Evolutionary conservation across 2,113 vertebrate genomes (phyloP).

Genomic region (Strix aluco): DNA sequence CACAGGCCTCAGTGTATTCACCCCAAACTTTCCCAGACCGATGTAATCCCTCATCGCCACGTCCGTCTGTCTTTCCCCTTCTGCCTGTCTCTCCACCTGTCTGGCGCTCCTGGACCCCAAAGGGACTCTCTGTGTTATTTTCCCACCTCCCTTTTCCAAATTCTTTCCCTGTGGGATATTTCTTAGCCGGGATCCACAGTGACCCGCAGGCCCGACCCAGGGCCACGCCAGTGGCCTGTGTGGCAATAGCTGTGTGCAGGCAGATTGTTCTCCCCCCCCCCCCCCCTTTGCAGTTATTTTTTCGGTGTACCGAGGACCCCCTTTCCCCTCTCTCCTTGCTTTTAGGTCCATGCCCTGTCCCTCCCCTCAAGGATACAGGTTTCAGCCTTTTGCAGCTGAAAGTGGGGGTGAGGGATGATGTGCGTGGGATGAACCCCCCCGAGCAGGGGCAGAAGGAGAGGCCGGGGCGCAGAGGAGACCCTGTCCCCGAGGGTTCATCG

Average conservation of each 20-base stretch:
- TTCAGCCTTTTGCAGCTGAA: background rate
- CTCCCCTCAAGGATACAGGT: background rate
- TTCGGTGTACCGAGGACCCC: accelerated
- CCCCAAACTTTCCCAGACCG: background rate
- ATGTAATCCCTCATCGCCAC: accelerated
- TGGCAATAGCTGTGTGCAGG: background rate
- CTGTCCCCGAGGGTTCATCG: accelerated
- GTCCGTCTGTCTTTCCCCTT: background rate
- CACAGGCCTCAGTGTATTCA: background rate
- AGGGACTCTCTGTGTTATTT: background rate
- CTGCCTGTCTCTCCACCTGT: background rate
- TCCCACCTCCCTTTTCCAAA: background rate
- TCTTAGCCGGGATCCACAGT: accelerated
- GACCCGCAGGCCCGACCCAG: background rate
- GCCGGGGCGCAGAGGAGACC: accelerated
- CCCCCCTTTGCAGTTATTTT: too few relatives aligned
- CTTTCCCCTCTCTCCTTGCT: background rate
- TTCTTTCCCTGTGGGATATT: background rate
- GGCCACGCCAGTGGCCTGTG: accelerated
- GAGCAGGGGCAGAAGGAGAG: background rate
- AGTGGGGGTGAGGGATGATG: accelerated
- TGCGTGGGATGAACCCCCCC: background rate
- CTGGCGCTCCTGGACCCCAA: background rate
- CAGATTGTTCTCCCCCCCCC: accelerated
- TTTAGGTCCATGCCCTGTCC: background rate